Evolutionary conservation across 2,113 vertebrate genomes (phyloP).

Genomic region (Ptilorrhoa leucosticta): DNA sequence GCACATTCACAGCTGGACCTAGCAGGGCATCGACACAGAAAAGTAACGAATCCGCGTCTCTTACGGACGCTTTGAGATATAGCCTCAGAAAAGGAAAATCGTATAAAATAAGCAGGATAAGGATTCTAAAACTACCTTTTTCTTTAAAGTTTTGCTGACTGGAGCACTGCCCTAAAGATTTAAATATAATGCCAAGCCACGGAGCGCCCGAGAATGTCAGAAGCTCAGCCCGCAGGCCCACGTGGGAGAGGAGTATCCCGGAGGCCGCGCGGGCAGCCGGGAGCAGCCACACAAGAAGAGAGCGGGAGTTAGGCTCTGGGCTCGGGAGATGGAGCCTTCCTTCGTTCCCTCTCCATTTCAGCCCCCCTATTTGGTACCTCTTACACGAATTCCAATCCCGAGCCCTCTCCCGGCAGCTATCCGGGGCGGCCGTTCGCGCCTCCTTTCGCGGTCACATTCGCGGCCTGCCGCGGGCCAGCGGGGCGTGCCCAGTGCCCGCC

Average conservation of each 20-base stretch:
- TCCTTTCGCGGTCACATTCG: too few relatives aligned
- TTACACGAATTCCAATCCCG: accelerated
- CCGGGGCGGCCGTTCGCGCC: accelerated
- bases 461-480: background rate
- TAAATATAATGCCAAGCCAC: accelerated
- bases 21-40: background rate
- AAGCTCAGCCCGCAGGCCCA: too few relatives aligned
- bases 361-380: background rate
- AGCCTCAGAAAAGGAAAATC: background rate
- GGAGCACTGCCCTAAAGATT: background rate
- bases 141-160: accelerated
- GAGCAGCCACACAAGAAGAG: too few relatives aligned
- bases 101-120: background rate
- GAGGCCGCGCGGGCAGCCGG: background rate
- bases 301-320: background rate
- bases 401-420: too few relatives aligned
- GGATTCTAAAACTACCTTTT: background rate
- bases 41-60: background rate
- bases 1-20: accelerated
- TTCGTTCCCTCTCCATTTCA: accelerated
- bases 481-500: background rate
- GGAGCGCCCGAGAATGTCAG: accelerated
- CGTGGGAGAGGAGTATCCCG: accelerated
- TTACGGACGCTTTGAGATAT: accelerated
- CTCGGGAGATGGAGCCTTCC: accelerated